These are phyloP conservation scores for Conus ventricosus DNA, from an alignment of 1,140 invertebrate species.

Conservation along the genomic window DNA sequence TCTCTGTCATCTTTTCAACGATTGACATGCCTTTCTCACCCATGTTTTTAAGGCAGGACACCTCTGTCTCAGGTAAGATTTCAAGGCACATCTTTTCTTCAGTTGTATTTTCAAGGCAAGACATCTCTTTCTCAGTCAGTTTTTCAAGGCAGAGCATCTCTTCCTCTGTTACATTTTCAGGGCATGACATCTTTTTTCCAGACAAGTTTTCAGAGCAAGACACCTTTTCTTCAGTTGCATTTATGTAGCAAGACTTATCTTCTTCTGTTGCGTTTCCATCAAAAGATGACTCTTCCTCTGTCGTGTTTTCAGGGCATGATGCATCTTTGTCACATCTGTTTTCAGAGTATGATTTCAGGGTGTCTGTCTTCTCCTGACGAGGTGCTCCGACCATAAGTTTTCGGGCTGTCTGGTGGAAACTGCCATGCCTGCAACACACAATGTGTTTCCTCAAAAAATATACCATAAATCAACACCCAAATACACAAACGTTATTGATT, in stretches of 20 bases:
- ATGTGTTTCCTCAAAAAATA: not conserved
- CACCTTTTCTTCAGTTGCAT: not conserved
- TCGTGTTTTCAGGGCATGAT: not conserved
- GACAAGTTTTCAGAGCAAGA: not conserved
- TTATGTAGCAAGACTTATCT: not conserved
- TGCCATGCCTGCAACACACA: not conserved
- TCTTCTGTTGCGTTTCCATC: not conserved
- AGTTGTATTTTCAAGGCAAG: not conserved
- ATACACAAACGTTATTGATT: not conserved
- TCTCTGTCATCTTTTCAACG: no score
- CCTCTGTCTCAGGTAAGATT: no score
- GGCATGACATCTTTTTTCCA: not conserved
- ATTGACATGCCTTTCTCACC: no score
- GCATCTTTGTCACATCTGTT: not conserved
- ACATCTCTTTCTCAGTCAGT: not conserved
- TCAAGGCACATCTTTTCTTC: no score
- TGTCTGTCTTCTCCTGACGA: slow-evolving; percentile 2
- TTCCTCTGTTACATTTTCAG: not conserved
- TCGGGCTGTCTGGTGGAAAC: not conserved
- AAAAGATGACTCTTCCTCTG: not conserved
- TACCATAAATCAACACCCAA: not conserved
- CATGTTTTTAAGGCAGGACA: no score
- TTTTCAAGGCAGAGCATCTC: not conserved
- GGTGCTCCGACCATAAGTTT: not conserved
- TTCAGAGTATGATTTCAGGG: not conserved